phyloP scores from a whole-genome alignment of 1,140 invertebrate species.

The Lithobius niger region DNA sequence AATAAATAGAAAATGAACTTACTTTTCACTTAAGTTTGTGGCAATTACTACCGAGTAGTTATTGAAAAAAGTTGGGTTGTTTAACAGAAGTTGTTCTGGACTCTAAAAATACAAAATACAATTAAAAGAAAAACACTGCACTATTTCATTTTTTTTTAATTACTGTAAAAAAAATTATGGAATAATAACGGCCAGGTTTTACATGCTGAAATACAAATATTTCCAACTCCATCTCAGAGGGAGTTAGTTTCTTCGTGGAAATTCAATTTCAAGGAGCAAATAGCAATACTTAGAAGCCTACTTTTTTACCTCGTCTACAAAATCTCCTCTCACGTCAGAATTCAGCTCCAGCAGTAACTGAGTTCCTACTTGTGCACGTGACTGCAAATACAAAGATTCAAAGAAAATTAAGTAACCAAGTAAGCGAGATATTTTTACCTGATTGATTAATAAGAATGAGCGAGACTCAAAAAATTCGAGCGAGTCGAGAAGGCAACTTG shows the following conservation, averaged over 20 bases:
- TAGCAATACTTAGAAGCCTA: not conserved
- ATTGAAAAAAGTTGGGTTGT: slow-evolving; percentile 78
- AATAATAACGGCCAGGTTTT: not conserved
- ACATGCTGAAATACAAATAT: not conserved
- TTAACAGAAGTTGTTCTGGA: slow-evolving; percentile 63
- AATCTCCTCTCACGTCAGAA: slow-evolving; percentile 81
- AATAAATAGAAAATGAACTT: no score
- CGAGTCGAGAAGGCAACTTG: slow-evolving; percentile 8
- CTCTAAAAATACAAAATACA: slow-evolving; percentile 29
- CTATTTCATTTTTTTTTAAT: not conserved
- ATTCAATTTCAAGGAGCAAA: not conserved
- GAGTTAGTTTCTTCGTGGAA: not conserved
- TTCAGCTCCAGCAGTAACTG: slow-evolving; percentile 80
- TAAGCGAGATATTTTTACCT: no score
- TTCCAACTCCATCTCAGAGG: not conserved
- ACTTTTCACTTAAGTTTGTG: slow-evolving; percentile 69
- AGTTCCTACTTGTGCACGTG: slow-evolving; percentile 66
- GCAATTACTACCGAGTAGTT: slow-evolving; percentile 79
- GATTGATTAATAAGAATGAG: not conserved
- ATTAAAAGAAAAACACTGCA: not conserved
- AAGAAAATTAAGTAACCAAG: no score
- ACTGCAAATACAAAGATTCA: slow-evolving; percentile 36
- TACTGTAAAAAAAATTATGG: not conserved
- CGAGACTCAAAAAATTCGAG: not conserved
- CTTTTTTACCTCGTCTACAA: slow-evolving; percentile 56